These are phyloP conservation scores for Picathartes gymnocephalus DNA, from an alignment of 2,113 vertebrate genomes.

Conservation along the genomic window DNA sequence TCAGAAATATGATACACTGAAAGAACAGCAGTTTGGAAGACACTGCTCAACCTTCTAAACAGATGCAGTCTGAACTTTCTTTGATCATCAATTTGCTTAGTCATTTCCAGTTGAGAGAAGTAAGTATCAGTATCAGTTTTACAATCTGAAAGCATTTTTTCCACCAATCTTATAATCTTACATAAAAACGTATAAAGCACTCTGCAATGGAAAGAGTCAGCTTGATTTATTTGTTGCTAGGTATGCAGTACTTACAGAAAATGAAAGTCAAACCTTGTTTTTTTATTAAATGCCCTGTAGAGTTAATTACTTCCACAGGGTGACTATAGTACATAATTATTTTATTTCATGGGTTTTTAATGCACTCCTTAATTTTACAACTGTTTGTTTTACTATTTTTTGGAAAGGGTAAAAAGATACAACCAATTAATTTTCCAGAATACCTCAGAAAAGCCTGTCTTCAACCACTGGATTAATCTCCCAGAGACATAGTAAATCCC, in stretches of 20 bases:
- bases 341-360: constrained; percentile 21
- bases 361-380: constrained; percentile 10
- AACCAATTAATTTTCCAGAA: not conserved
- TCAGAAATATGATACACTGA: accelerated
- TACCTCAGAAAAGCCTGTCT: not conserved
- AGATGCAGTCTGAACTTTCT: not conserved
- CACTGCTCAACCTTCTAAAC: not conserved
- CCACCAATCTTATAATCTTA: not conserved
- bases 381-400: not conserved
- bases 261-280: not conserved
- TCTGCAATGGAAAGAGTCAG: not conserved
- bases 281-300: not conserved
- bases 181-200: not conserved
- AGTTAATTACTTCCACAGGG: not conserved
- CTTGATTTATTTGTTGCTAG: constrained; percentile 11
- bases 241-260: not conserved
- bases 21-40: not conserved
- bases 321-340: not conserved
- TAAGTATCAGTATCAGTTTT: not conserved
- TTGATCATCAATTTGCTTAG: not conserved
- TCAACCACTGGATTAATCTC: not conserved
- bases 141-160: not conserved
- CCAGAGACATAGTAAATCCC: not conserved
- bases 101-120: not conserved
- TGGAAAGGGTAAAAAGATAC: not conserved